Evolutionary conservation across 2,888 invertebrate species (phyloP), one percentile per base, ranked within the genome.

Genomic region (Athalia circularis): DNA sequence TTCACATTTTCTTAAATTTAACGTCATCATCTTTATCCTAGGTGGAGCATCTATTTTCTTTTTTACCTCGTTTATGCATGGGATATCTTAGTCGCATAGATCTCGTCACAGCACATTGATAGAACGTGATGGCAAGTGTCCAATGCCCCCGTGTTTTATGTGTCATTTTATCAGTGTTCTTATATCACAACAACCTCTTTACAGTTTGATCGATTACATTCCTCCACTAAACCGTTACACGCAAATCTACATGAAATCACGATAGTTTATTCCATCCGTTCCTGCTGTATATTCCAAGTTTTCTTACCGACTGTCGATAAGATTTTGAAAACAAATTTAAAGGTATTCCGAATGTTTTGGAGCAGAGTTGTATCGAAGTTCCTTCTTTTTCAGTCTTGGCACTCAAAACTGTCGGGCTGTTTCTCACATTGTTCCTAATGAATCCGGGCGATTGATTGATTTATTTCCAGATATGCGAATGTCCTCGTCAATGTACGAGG

Each of bases 401-500:
- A 54, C 3, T n/a, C 9, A 8, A 54, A n/a, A n/a, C 8, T 54
- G 9, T 54, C n/a, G 54, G 54, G 15, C 11, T 62, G 62, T 13
- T 62, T 62, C 11, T 29, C 13, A 3, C 8, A 11, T 45, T 11
- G 65, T n/a, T 5, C 11, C 47, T 45, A 43, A 65, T 65, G 13
- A 15, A 13, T 15, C 29, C 7, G 45, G 9, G 50, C 11, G 70
- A 82, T 83, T 81, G 81, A 81, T 86, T 84, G 83, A 82, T 88
- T 86, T 89, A 87, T 91, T 92, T 92, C 84, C 93, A 93, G 93
- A 93, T 92, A 91, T 92, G 90, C 92, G 92, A 92, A 93, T 93
- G 91, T 93, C 94, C 90, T 92, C 94, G 90, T 94, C 94, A 89
- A 94, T 94, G 93, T 94, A 94, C 91, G 94, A 94, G 92, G 94